Conservation (phyloP, 2,888 invertebrate species). For the Epistrophe eligans region DNA sequence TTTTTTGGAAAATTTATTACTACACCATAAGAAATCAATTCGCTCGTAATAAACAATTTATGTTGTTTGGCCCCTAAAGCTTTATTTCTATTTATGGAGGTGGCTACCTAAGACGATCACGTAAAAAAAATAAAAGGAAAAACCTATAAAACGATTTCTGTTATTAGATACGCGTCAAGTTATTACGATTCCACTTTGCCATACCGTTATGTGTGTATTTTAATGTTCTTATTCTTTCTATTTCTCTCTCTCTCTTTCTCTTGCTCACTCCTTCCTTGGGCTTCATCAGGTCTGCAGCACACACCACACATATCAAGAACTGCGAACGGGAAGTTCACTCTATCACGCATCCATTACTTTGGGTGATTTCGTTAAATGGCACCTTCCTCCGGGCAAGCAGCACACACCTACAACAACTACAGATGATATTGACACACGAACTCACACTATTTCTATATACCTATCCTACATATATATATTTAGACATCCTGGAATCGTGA, state of each 20-base stretch:
- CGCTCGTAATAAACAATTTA: constrained; percentile 61
- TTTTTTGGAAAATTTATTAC: constrained; percentile 54
- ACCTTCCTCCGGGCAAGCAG: constrained; percentile 54
- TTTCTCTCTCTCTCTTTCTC: background rate
- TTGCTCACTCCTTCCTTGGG: background rate
- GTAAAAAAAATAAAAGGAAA: constrained; percentile 27
- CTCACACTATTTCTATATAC: background rate
- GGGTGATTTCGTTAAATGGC: constrained; percentile 73
- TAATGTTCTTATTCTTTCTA: constrained; percentile 33
- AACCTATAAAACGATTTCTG: constrained; percentile 59
- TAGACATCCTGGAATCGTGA: constrained; percentile 35
- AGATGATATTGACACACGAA: background rate
- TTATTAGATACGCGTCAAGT: constrained; percentile 66
- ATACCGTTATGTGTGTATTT: constrained; percentile 62
- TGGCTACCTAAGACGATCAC: constrained; percentile 26
- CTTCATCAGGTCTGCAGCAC: constrained; percentile 31
- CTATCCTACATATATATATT: too few relatives aligned
- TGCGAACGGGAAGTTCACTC: constrained; percentile 50
- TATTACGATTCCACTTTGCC: constrained; percentile 64
- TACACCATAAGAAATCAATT: constrained; percentile 68
- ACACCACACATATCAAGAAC: background rate
- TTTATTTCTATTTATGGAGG: background rate
- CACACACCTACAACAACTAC: constrained; percentile 1
- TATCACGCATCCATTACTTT: constrained; percentile 70
- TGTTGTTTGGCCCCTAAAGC: constrained; percentile 15